Evolutionary conservation across 2,888 invertebrate species (phyloP).

Genomic region (Cyclophora albipunctata): DNA sequence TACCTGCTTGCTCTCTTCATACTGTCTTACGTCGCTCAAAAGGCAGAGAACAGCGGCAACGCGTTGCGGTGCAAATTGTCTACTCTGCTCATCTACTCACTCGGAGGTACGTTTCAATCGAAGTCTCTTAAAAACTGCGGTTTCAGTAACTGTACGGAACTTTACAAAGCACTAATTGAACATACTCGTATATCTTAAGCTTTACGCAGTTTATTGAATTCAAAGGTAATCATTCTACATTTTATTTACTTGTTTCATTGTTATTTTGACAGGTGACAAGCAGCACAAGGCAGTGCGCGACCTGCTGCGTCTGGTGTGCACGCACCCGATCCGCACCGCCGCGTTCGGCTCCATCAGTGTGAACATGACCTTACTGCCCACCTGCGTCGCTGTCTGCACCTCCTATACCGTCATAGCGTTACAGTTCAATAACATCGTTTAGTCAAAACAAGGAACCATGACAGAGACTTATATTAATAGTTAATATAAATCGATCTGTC

Average conservation of each 20-base stretch:
- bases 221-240: too few relatives aligned
- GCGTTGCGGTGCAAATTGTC: conserved; percentile 24
- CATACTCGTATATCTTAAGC: too few relatives aligned
- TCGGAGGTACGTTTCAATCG: conserved; percentile 20
- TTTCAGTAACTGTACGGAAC: too few relatives aligned
- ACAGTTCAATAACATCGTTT: background rate
- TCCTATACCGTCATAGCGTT: conserved; percentile 39
- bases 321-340: conserved; percentile 25
- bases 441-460: background rate
- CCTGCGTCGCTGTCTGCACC: conserved; percentile 33
- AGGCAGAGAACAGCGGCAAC: conserved; percentile 22
- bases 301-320: conserved; percentile 31
- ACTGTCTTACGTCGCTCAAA: conserved; percentile 29
- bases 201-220: too few relatives aligned
- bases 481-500: too few relatives aligned
- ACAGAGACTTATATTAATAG: too few relatives aligned
- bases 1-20: conserved; percentile 23
- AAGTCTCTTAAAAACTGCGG: too few relatives aligned
- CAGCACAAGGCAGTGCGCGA: conserved; percentile 29
- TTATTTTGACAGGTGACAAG: conserved; percentile 18
- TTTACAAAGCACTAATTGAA: too few relatives aligned
- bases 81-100: conserved; percentile 22
- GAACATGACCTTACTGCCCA: conserved; percentile 42
- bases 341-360: conserved; percentile 32
- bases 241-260: too few relatives aligned